A percentile compares a stretch with the other conserved stretches of the same genome.
phyloP scores from a whole-genome alignment of 2,888 invertebrate species.

The Cosmia pyralina region DNA sequence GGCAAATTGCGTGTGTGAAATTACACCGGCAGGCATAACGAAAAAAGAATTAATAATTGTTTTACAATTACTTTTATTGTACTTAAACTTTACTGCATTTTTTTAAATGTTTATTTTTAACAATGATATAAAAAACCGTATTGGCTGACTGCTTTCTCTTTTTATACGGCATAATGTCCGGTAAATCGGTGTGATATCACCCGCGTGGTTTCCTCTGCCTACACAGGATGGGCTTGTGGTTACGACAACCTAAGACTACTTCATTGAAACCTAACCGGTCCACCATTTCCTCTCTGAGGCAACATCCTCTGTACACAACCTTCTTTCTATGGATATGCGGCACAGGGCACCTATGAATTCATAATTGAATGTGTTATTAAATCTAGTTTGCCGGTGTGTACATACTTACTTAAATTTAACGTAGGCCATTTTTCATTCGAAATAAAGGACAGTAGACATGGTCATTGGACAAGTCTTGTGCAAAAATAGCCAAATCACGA shows the following conservation, averaged over 20 bases:
- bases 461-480: background rate
- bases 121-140: background rate
- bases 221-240: conserved; percentile 63
- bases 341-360: background rate
- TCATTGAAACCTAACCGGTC: conserved; percentile 54
- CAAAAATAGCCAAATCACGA: background rate
- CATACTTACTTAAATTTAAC: background rate
- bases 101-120: conserved; percentile 10
- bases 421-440: background rate
- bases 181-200: conserved; percentile 6
- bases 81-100: background rate
- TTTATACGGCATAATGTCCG: conserved; percentile 19
- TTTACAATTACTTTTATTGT: conserved; percentile 33
- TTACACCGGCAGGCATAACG: conserved; percentile 21
- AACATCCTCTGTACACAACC: conserved; percentile 40
- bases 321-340: conserved; percentile 10
- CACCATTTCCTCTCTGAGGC: conserved; percentile 58
- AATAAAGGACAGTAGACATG: background rate
- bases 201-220: conserved; percentile 27
- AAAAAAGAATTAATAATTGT: conserved; percentile 32
- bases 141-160: conserved; percentile 50
- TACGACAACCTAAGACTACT: conserved; percentile 39
- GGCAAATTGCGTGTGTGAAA: conserved; percentile 43
- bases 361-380: conserved; percentile 5
- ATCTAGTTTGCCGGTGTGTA: background rate